Evolutionary conservation across 2,888 invertebrate species (phyloP), one percentile per base, ranked within the genome.

Genomic region (Xanthorhoe designata): DNA sequence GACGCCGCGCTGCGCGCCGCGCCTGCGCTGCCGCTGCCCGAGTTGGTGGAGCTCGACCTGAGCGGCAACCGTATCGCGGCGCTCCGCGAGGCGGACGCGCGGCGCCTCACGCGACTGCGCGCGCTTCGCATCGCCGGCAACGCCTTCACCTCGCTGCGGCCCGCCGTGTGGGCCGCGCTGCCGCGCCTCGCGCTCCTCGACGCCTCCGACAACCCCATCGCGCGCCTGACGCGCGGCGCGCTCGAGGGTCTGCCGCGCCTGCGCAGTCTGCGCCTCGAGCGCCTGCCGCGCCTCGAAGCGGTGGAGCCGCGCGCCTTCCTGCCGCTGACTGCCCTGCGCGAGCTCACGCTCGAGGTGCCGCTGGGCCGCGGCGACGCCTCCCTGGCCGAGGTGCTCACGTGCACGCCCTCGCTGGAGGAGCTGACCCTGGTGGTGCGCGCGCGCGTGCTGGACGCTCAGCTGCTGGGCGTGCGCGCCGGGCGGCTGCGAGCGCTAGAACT

Each of bases 121-220:
- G 93, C 94, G 63, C 91, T 98, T 0, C 94, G 96, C 77, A 86
- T 98, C 64, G 95, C 96, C 15, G 94, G 95, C 73, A 97, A 98
- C 84, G 95, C 95, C 68, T 87, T 98, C 49, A 94, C 94, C 0
- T 94, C 95, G 45, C 94, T 97, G 73, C 96, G 96, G 19, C 94
- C 95, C 47, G 94, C 96, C 50, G 94, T 95, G 68, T 96, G 97
- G 95, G 89, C 94, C 64, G 86, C 95, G 72, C 89, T 97, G 59
- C 94, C 94, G 5, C 92, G 94, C 5, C 92, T 17, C 17, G 47
- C 47, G 17, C 47, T 47, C 15, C 91, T 98, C 50, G 97, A 97
- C 81, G 85, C 97, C 35, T 96, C 97, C 0, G 94, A 94, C 75
- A 98, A 98, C 90, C 97, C 97, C 0, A 94, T 98, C 59, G 92